A percentile compares a stretch with the other conserved stretches of the same genome.
phyloP scores from a whole-genome alignment of 2,797 vertebrate species.

The Chloroceryle amazona region DNA sequence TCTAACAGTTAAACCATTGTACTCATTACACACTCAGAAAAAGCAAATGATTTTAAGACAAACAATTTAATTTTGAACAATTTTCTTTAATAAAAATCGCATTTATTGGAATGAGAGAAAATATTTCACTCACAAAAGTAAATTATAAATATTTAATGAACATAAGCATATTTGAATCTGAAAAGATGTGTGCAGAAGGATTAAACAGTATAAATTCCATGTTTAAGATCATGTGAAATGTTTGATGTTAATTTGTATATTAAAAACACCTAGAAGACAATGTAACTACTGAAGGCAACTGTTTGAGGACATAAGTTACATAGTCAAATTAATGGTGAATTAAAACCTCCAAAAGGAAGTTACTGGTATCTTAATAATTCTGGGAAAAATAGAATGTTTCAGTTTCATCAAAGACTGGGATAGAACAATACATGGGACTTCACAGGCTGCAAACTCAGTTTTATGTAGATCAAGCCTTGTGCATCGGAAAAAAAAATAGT shows the following conservation, averaged over 20 bases:
- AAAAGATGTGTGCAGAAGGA: background rate
- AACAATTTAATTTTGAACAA: background rate
- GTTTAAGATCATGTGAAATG: background rate
- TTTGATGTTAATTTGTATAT: background rate
- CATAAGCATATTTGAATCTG: background rate
- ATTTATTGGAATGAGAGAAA: background rate
- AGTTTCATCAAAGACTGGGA: background rate
- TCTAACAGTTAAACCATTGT: background rate
- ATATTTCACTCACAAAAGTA: too few species aligned
- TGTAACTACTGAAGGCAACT: background rate
- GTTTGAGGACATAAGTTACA: background rate
- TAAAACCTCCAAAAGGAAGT: background rate
- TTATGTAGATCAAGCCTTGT: background rate
- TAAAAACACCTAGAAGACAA: background rate
- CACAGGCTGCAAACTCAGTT: background rate
- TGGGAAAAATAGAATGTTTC: background rate
- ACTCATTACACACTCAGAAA: background rate
- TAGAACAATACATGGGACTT: background rate
- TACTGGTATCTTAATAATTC: background rate
- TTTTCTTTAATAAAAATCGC: background rate
- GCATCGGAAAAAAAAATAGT: conserved; percentile 18
- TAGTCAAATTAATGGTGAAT: background rate
- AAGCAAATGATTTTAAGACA: background rate
- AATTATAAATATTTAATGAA: background rate
- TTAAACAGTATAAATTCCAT: background rate